phyloP scores from a whole-genome alignment of 2,113 vertebrate species.

The Acrocephalus arundinaceus region DNA sequence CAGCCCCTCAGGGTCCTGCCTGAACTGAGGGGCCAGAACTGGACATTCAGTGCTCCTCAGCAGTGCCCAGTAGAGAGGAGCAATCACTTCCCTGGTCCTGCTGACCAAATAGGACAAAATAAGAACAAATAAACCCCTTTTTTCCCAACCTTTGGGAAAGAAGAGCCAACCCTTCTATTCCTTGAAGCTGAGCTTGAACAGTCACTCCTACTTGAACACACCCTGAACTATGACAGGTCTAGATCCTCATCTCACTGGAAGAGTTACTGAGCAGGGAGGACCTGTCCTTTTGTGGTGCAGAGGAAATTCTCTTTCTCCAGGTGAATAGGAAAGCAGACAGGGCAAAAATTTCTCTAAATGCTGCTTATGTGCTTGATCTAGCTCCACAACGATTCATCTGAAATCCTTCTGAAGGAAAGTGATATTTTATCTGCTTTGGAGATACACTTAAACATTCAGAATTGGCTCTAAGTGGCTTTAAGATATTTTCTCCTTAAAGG shows the following conservation, averaged over 20 bases:
- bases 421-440: not conserved
- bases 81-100: no score
- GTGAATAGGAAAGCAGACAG: not conserved
- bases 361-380: not conserved
- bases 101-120: not conserved
- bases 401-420: not conserved
- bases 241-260: not conserved
- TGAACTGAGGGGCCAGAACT: rapidly evolving
- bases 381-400: rapidly evolving
- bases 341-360: not conserved
- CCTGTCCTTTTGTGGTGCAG: rapidly evolving
- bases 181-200: not conserved
- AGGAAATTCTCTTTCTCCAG: not conserved
- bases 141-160: no score
- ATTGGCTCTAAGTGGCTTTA: not conserved
- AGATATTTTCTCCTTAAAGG: not conserved
- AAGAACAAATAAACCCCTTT: not conserved
- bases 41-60: not conserved
- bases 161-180: not conserved
- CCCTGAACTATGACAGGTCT: rapidly evolving
- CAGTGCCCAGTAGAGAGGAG: not conserved
- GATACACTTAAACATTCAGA: not conserved
- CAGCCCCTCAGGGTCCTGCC: not conserved
- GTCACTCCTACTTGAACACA: not conserved
- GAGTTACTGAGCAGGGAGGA: not conserved